Evolutionary conservation across 2,113 vertebrate species (phyloP), one percentile per base, ranked within the genome.

Genomic region (Marmota monax): DNA sequence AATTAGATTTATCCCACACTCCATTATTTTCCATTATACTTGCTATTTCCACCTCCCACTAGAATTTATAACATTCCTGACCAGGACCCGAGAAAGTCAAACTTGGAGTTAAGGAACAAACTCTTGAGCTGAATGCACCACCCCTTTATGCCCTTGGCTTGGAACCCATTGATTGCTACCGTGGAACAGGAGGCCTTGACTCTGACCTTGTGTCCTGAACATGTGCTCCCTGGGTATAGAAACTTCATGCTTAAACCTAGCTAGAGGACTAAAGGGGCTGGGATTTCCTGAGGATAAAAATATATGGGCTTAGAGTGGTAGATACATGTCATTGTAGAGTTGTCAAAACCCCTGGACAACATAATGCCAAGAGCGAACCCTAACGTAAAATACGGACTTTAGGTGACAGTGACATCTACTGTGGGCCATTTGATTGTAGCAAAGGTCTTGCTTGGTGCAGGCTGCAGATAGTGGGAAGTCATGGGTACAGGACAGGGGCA

Each of bases 1-100:
- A 96, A 95, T 98, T 96, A 96, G 93, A 70, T 96, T 90, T 96
- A 90, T 88, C 61, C 51, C 58, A 90, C 39, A 79, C 39, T 29
- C 53, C 74, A 94, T 90, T 98, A 83, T 97, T 97, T 95, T 87
- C 84, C 23, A 92, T 78, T 86, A 85, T 37, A 48, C 73, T 70
- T 56, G 69, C 77, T 85, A 48, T 84, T 95, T 95, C 70, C 48
- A 90, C 61, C 87, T 90, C 85, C 80, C 61, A 69, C 22, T 63
- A 77, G 77, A 78, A 92, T 92, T 89, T 42, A 56, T 56, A 70
- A 73, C 32, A 88, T 95, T 82, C 53, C 22, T 92, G 58, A 96
- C n/a, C 39, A 63, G 23, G 27, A 65, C 85, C 80, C n/a, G 18
- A 80, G 61, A 76, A 96, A 90, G 67, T 94, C 84, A 90, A 78